Evolutionary conservation across 2,797 vertebrate species (phyloP).

Genomic region (Macroramphosus scolopax): DNA sequence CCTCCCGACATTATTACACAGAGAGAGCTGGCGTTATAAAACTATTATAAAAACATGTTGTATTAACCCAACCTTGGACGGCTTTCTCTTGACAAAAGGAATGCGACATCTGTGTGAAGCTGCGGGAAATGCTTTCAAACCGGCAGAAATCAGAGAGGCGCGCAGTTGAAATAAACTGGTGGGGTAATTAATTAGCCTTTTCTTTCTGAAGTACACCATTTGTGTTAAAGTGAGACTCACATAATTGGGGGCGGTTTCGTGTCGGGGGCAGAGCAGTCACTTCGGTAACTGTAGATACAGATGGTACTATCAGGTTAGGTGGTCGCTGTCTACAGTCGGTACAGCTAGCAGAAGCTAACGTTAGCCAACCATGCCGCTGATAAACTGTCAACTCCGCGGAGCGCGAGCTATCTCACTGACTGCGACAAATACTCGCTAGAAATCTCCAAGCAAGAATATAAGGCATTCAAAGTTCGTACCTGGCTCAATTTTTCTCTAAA

Average conservation of each 20-base stretch:
- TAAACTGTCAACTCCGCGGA: conserved; percentile 48
- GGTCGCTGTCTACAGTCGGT: not conserved
- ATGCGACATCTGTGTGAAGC: conserved; percentile 27
- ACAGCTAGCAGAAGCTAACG: conserved; percentile 41
- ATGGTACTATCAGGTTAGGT: conserved; percentile 4
- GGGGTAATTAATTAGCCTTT: not conserved
- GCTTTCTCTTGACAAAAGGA: conserved; percentile 3
- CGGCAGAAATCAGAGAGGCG: conserved; percentile 14
- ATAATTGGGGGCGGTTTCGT: too few relatives aligned
- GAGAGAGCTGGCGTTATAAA: not conserved
- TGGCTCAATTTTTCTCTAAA: conserved; percentile 12
- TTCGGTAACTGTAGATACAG: not conserved
- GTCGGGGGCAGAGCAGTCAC: conserved; percentile 1
- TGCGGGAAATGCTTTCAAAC: conserved; percentile 12
- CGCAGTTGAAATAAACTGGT: conserved; percentile 2
- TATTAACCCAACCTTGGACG: not conserved
- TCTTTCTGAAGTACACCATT: not conserved
- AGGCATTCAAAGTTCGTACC: conserved; percentile 40
- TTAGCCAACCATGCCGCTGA: conserved; percentile 43
- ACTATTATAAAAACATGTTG: not conserved
- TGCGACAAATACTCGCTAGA: conserved; percentile 9
- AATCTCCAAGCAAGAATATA: not conserved
- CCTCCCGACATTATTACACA: conserved; percentile 8
- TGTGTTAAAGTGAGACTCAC: too few relatives aligned
- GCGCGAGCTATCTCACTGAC: conserved; percentile 14